phyloP scores from a whole-genome alignment of 2,113 vertebrate species.

The Cyphomyrus plagiostoma region DNA sequence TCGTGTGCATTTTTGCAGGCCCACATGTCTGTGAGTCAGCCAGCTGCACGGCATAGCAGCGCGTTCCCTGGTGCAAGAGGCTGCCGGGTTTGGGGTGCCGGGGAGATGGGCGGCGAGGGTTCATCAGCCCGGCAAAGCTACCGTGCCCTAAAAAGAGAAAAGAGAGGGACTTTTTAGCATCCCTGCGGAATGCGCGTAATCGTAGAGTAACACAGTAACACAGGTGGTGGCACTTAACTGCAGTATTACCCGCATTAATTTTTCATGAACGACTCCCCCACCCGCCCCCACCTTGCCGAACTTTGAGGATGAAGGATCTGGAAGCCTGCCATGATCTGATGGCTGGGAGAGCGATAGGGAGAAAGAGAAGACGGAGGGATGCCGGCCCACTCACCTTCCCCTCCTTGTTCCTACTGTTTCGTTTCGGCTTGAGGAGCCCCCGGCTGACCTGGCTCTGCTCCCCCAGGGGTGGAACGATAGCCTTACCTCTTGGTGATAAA shows the following conservation, averaged over 20 bases:
- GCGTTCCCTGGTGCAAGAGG: no score
- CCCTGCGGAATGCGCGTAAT: slow-evolving; percentile 52
- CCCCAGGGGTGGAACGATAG: background rate
- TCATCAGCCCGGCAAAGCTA: background rate
- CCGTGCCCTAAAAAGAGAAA: slow-evolving; percentile 11
- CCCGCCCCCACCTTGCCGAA: background rate
- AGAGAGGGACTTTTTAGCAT: slow-evolving; percentile 49
- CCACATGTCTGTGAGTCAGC: background rate
- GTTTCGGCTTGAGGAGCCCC: background rate
- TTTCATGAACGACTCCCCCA: slow-evolving; percentile 54
- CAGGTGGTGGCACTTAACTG: slow-evolving; percentile 58
- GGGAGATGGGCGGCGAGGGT: background rate
- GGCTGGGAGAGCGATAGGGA: slow-evolving; percentile 36
- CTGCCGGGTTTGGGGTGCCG: background rate
- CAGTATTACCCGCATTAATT: slow-evolving; percentile 62
- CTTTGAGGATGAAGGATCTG: slow-evolving; percentile 50
- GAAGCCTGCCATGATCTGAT: slow-evolving; percentile 36
- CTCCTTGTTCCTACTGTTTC: background rate
- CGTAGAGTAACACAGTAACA: slow-evolving; percentile 53
- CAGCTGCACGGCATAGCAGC: background rate
- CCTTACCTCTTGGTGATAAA: slow-evolving; percentile 22
- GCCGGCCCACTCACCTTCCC: background rate
- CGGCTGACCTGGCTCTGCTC: background rate
- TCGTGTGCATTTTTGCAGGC: background rate
- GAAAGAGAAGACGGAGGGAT: background rate